Base-by-base conservation (phyloP, 2,797 vertebrate genomes). In the Leptoclinus maculatus region DNA sequence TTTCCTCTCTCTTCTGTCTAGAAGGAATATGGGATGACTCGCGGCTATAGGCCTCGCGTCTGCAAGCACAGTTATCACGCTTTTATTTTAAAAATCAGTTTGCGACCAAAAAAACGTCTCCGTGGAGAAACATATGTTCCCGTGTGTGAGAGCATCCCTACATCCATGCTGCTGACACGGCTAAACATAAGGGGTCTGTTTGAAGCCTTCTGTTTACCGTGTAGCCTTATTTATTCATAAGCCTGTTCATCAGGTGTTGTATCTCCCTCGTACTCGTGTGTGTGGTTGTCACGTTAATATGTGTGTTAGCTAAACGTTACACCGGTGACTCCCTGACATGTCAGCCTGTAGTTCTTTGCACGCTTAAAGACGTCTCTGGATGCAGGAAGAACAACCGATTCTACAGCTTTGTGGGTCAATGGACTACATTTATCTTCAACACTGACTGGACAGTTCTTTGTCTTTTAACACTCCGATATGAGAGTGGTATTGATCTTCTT, bases 61-160 rank as follows among this genome's bases (percentile, higher is more conserved):
- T 56, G 53, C 25, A 27, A 16, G 3, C 19, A 53, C 23, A 13
- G 38, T 29, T 9, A 23, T 49, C 59, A 23, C 69, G 38, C 45
- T 13, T 73, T 47, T 56, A 19, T 71, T 32, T 71, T 60, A 17
- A 79, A 51, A 63, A 36, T 43, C 32, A 64, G 45, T 34, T 32
- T 7, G 32, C 49, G 13, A 2, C 10, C n/a, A n/a, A n/a, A 23
- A 3, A 16, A 19, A 54, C 45, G 3, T n/a, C 25, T 32, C 2
- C 16, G 12, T 25, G 59, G 29, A 51, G 39, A 51, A 53, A 7
- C 1, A 5, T 38, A 3, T 56, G 27, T 17, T 32, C 17, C 17
- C 49, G 8, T 38, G 21, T 64, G n/a, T 43, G 12, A 53, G 47
- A 66, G 45, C 0, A 25, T 23, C 53, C 25, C n/a, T 53, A 53